These are phyloP conservation scores for Hemicordylus capensis DNA, from an alignment of 2,113 vertebrate species.

Conservation along the genomic window DNA sequence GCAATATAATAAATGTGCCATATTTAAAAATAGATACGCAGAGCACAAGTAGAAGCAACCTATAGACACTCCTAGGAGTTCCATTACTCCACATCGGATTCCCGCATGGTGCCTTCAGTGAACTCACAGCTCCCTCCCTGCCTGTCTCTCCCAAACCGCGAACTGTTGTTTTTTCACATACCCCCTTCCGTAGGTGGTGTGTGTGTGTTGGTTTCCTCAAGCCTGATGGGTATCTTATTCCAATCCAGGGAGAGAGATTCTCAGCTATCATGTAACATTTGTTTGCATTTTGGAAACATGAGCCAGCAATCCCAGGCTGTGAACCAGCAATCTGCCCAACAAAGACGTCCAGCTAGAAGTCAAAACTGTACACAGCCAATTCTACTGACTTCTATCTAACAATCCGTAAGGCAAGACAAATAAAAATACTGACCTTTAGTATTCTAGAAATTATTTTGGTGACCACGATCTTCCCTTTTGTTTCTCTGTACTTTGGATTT, in stretches of 20 bases:
- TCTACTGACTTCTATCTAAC: accelerated
- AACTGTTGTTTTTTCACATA: neutral
- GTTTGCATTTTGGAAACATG: too few relatives aligned
- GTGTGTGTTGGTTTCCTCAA: neutral
- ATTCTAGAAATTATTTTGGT: accelerated
- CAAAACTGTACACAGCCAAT: neutral
- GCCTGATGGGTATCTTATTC: neutral
- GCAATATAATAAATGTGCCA: too few relatives aligned
- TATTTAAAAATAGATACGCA: too few relatives aligned
- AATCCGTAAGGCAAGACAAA: accelerated
- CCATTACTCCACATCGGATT: neutral
- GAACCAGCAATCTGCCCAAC: neutral
- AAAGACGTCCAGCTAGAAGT: neutral
- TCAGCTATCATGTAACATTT: neutral
- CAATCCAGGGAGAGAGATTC: neutral
- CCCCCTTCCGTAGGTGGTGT: neutral
- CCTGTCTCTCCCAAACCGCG: neutral
- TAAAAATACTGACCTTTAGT: slow-evolving; percentile 2
- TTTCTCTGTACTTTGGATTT: neutral
- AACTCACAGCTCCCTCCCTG: neutral
- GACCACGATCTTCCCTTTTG: accelerated
- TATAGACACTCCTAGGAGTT: neutral
- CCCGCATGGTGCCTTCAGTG: too few relatives aligned
- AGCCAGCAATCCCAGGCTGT: too few relatives aligned
- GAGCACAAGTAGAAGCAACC: neutral